Evolutionary conservation across 2,113 vertebrate species (phyloP).

Genomic region (Misgurnus anguillicaudatus): DNA sequence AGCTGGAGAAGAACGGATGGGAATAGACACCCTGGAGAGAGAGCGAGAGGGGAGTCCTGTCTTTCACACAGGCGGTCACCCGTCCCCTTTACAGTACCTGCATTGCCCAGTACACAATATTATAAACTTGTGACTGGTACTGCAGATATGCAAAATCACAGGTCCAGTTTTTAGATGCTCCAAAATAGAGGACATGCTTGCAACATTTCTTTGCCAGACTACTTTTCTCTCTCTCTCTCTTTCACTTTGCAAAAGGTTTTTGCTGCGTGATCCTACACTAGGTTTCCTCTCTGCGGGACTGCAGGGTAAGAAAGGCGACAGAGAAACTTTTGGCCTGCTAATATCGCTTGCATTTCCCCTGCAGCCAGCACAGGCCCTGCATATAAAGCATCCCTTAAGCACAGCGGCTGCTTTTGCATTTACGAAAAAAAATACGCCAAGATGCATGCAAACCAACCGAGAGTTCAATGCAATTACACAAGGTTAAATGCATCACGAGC

Average conservation of each 20-base stretch:
- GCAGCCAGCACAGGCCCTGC: slow-evolving; percentile 4
- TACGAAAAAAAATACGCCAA: not conserved
- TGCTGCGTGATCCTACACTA: slow-evolving; percentile 29
- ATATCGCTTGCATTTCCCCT: slow-evolving; percentile 36
- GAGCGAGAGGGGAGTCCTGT: slow-evolving; percentile 70
- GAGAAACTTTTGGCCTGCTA: slow-evolving; percentile 38
- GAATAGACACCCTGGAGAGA: slow-evolving; percentile 56
- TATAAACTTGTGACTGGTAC: too few species aligned
- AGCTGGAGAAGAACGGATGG: slow-evolving; percentile 11
- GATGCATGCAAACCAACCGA: not conserved
- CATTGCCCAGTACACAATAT: slow-evolving; percentile 17
- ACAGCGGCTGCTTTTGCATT: slow-evolving; percentile 5
- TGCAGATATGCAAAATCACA: too few species aligned
- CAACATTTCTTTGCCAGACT: slow-evolving; percentile 20
- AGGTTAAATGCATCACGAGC: slow-evolving; percentile 22
- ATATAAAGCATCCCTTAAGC: slow-evolving; percentile 25
- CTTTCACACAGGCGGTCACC: slow-evolving; percentile 70
- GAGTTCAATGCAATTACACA: slow-evolving; percentile 38
- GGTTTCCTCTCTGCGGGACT: slow-evolving; percentile 36
- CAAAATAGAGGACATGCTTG: slow-evolving; percentile 2
- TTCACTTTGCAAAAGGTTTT: slow-evolving; percentile 40
- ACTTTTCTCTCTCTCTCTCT: slow-evolving; percentile 14
- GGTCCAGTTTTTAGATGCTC: too few species aligned
- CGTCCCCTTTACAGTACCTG: slow-evolving; percentile 72
- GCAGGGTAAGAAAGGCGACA: slow-evolving; percentile 43